Percentiles rank a stretch among this genome's conserved stretches.
Evolutionary conservation across 2,797 vertebrate species (phyloP).

Genomic region (Melanotaenia parkinsoni): DNA sequence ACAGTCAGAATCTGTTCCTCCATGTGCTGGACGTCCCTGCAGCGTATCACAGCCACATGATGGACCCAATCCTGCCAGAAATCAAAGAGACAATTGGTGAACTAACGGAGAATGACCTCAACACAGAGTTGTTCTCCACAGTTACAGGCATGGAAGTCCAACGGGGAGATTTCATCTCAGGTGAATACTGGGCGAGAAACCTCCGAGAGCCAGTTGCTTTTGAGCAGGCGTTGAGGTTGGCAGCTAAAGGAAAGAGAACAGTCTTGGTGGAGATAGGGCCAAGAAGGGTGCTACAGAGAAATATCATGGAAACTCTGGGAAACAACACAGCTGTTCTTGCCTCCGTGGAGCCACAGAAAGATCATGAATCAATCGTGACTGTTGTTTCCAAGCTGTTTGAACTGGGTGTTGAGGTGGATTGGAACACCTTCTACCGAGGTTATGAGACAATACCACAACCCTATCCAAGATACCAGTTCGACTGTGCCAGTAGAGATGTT

Average conservation of each 20-base stretch:
- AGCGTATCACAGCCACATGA: slow-evolving; percentile 90
- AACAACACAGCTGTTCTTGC: slow-evolving; percentile 77
- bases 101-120: slow-evolving; percentile 71
- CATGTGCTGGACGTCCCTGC: slow-evolving; percentile 82
- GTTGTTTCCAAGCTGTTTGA: slow-evolving; percentile 76
- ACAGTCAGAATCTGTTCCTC: slow-evolving; percentile 83
- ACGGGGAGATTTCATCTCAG: slow-evolving; percentile 80
- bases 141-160: slow-evolving; percentile 81
- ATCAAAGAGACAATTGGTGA: slow-evolving; percentile 73
- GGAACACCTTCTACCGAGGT: slow-evolving; percentile 80
- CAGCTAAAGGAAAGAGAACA: slow-evolving; percentile 71
- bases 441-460: slow-evolving; percentile 77
- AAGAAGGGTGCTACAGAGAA: slow-evolving; percentile 81
- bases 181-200: slow-evolving; percentile 87
- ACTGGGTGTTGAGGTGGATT: slow-evolving; percentile 82
- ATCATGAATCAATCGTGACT: slow-evolving; percentile 79
- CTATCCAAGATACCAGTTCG: slow-evolving; percentile 87
- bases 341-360: slow-evolving; percentile 81
- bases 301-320: slow-evolving; percentile 85
- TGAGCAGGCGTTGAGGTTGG: slow-evolving; percentile 77
- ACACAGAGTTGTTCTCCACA: slow-evolving; percentile 86
- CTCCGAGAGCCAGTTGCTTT: slow-evolving; percentile 86
- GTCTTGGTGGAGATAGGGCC: slow-evolving; percentile 89
- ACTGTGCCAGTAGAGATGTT: slow-evolving; percentile 74
- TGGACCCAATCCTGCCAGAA: slow-evolving; percentile 84